A percentile compares a stretch with the other conserved stretches of the same genome.
phyloP scores from a whole-genome alignment of 1,140 invertebrate genomes.

The Triops cancriformis region DNA sequence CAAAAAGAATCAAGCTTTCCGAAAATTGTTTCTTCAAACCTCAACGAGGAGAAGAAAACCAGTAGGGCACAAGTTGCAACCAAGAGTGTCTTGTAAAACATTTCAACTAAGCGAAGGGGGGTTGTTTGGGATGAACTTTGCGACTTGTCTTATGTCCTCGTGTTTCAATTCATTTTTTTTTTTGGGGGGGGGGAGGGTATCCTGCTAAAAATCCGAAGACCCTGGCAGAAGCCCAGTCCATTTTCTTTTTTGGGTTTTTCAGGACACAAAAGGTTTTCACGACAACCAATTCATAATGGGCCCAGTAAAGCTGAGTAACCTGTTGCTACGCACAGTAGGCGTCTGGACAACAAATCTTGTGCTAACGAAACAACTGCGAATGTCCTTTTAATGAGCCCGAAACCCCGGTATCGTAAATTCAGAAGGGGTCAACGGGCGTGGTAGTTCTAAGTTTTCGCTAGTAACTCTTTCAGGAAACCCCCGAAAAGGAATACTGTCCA shows the following conservation, averaged over 20 bases:
- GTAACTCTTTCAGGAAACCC: not conserved
- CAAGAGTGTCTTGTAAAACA: no score
- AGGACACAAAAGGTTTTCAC: not conserved
- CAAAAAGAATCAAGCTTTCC: not conserved
- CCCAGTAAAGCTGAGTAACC: not conserved
- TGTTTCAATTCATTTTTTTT: no score
- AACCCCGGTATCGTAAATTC: not conserved
- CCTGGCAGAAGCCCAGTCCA: not conserved
- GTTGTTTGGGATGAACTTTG: no score
- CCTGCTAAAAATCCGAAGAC: no score
- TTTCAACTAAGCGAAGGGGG: no score
- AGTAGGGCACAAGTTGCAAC: not conserved
- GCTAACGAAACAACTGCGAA: slow-evolving; percentile 4
- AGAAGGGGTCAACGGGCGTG: not conserved
- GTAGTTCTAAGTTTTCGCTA: not conserved
- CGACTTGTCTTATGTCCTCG: no score
- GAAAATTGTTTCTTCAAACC: not conserved
- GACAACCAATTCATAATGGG: not conserved
- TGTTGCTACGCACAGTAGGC: slow-evolving; percentile 7
- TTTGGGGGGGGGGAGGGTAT: no score
- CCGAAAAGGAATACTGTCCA: not conserved
- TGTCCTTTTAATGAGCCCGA: not conserved
- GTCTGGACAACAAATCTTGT: not conserved
- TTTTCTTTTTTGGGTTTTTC: not conserved
- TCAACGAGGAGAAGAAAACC: not conserved